Percentiles rank a stretch among this genome's conserved stretches.
These are phyloP conservation scores for Drosophila nigricruria DNA, from an alignment of 2,888 invertebrate species.

Conservation along the genomic window DNA sequence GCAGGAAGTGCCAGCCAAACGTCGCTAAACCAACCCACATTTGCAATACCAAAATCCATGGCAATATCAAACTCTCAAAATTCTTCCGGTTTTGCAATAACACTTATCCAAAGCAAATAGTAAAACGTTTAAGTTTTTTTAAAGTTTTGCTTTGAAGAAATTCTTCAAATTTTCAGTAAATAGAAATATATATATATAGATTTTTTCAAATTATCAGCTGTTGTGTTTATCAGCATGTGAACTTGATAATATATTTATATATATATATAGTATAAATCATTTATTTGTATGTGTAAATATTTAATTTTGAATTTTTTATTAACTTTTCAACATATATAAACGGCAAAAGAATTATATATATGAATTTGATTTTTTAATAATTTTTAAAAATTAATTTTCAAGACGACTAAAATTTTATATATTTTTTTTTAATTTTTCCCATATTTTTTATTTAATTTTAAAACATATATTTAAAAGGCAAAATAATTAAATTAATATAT, in stretches of 20 bases:
- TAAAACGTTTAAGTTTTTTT: background rate
- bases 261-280: background rate
- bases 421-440: no score
- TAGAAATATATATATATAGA: background rate
- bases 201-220: background rate
- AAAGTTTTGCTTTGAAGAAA: background rate
- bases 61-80: conserved; percentile 31
- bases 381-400: no score
- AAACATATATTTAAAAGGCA: no score
- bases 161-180: background rate
- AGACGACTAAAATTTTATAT: no score
- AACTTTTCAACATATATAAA: no score
- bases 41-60: conserved; percentile 48
- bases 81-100: conserved; percentile 70
- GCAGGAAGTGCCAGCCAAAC: conserved; percentile 69
- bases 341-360: no score
- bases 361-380: no score
- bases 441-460: no score
- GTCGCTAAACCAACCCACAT: conserved; percentile 65
- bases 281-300: no score
- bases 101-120: background rate
- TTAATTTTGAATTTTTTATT: no score
- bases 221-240: no score
- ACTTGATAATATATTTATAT: background rate
- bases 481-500: background rate